Base-by-base conservation (phyloP, 2,113 vertebrate species). In the Ifrita kowaldi region DNA sequence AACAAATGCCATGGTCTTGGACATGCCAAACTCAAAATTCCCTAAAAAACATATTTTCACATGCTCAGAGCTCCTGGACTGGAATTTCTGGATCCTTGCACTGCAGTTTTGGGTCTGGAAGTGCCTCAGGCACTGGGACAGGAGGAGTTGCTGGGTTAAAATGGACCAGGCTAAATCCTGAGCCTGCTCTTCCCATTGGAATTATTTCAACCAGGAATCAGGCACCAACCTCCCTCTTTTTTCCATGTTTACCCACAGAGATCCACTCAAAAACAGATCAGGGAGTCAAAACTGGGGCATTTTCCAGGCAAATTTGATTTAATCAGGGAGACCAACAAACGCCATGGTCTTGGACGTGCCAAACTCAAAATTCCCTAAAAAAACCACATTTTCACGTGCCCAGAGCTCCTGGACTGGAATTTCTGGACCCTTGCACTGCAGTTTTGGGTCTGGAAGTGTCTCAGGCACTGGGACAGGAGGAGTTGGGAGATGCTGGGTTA, bases 401-500 rank as follows among this genome's bases (percentile, higher is more conserved):
- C 57, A 64, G 53, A 56, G 24, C 18, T 64, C 33, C 67, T 84
- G 60, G 11, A 49, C 50, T 67, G 0, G 3, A 13, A 16, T 5
- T 12, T 32, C n/a, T 71, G 70, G 28, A 47, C 39, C 10, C 30
- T 73, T 27, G 7, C 20, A 28, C 15, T 12, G 28, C 8, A 22
- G 9, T 15, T 75, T 46, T 24, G 62, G n/a, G 16, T 57, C n/a
- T 41, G 59, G 59, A 76, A 53, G 24, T 9, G 4, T 46, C 50
- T 44, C 32, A 23, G 14, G 37, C 13, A 35, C 10, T 9, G 50
- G 33, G 35, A 27, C 30, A 33, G 33, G 17, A 17, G 74, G 23
- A 64, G 13, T 2, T 42, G 1, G 74, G 23, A 64, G 13, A 1
- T 42, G 1, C 33, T 8, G 0, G 3, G 35, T 74, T 30, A 65